Conservation (phyloP, 1,140 invertebrate species). For the Drosophila serrata region DNA sequence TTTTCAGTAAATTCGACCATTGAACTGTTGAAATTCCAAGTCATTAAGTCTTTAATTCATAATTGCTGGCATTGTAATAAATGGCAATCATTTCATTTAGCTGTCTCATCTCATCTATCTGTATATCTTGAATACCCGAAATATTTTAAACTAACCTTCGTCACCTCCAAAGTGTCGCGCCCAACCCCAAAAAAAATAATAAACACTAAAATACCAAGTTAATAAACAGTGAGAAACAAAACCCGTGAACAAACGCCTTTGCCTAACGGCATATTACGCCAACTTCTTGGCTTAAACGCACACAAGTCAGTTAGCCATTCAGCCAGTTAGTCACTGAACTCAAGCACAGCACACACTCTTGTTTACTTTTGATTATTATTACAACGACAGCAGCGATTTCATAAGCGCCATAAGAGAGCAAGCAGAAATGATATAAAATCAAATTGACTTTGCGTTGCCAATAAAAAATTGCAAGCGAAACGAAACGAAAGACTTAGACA, state of each 20-base stretch:
- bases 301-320: slow-evolving; percentile 1
- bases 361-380: slow-evolving; percentile 55
- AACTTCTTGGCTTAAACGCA: slow-evolving; percentile 21
- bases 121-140: background rate
- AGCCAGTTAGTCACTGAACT: slow-evolving; percentile 32
- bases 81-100: slow-evolving; percentile 2
- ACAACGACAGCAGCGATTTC: slow-evolving; percentile 37
- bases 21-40: background rate
- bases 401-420: slow-evolving; percentile 35
- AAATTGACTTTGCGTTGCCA: slow-evolving; percentile 31
- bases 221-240: slow-evolving; percentile 31
- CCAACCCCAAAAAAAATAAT: slow-evolving; percentile 48
- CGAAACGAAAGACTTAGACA: slow-evolving; percentile 70
- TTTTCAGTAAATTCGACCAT: background rate
- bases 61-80: slow-evolving; percentile 12
- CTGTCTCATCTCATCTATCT: slow-evolving; percentile 11
- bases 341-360: slow-evolving; percentile 25
- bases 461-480: slow-evolving; percentile 68
- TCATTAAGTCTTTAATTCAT: slow-evolving; percentile 5
- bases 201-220: slow-evolving; percentile 33
- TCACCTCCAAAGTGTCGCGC: slow-evolving; percentile 37
- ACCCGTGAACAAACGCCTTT: slow-evolving; percentile 16
- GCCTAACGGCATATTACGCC: slow-evolving; percentile 50
- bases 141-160: slow-evolving; percentile 34
- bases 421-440: slow-evolving; percentile 42